A percentile compares a stretch with the other conserved stretches of the same genome.
Conservation (phyloP, 2,113 vertebrate genomes). For the Agapornis roseicollis region DNA sequence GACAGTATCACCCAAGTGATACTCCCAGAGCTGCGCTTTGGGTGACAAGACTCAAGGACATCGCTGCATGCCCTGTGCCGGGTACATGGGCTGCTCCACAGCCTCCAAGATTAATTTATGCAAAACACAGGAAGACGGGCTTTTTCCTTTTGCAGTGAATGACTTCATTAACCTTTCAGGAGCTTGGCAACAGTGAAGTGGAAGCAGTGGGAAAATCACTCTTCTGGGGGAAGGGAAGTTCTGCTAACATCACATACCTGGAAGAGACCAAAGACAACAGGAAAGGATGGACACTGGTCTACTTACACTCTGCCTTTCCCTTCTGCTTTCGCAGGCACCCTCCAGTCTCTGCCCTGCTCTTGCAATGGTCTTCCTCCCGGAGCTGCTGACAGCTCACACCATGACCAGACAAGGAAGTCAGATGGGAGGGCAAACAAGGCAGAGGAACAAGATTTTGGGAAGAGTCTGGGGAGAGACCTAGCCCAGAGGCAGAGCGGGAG, state of each 20-base stretch:
- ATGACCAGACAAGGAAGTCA: constrained; percentile 16
- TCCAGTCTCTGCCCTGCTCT: not conserved
- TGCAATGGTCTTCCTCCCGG: not conserved
- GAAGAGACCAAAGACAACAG: not conserved
- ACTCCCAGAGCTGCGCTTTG: not conserved
- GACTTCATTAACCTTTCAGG: constrained; percentile 59
- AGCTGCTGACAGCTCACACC: not conserved
- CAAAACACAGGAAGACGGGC: constrained; percentile 57
- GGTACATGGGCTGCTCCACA: not conserved
- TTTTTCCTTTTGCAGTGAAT: constrained; percentile 61
- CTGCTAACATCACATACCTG: not conserved
- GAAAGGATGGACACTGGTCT: not conserved
- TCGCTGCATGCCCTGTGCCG: not conserved
- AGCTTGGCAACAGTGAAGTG: not conserved
- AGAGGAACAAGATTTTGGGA: not conserved
- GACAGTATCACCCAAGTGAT: not conserved
- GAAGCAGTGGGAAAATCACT: constrained; percentile 14
- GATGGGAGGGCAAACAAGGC: not conserved
- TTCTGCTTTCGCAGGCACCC: not conserved
- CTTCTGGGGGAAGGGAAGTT: not conserved
- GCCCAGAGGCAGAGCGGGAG: not conserved
- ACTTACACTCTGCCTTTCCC: not conserved
- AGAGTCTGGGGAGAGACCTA: constrained; percentile 27
- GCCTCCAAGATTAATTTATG: constrained; percentile 47
- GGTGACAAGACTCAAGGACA: constrained; percentile 32